phyloP scores from a whole-genome alignment of 2,113 vertebrate species.

The Varanus komodoensis region DNA sequence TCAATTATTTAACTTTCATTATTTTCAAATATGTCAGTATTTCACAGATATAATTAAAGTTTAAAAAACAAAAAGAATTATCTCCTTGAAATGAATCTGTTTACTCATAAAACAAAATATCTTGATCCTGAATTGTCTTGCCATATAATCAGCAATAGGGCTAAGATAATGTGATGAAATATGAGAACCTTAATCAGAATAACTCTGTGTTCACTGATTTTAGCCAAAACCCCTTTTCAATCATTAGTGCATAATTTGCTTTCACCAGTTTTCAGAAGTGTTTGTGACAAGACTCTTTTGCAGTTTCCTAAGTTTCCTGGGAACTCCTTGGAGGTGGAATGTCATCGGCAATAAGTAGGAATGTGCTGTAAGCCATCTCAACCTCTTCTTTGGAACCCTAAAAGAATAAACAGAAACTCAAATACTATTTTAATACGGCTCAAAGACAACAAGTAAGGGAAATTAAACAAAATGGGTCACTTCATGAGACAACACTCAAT shows the following conservation, averaged over 20 bases:
- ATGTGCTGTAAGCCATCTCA: conserved; percentile 75
- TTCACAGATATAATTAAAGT: background rate
- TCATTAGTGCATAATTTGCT: background rate
- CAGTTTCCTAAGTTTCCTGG: background rate
- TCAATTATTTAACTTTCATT: too few relatives aligned
- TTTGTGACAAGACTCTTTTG: fast-evolving
- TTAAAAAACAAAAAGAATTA: background rate
- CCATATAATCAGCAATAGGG: background rate
- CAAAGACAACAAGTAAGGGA: too few relatives aligned
- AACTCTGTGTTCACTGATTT: conserved; percentile 1
- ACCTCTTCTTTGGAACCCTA: conserved; percentile 82
- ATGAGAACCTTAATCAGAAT: background rate
- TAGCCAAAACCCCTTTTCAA: background rate
- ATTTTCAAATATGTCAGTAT: background rate
- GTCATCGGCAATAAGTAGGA: conserved; percentile 65
- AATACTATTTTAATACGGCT: background rate
- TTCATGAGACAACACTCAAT: background rate
- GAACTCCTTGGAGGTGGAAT: background rate
- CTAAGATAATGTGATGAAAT: background rate
- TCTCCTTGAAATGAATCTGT: background rate
- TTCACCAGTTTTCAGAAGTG: background rate
- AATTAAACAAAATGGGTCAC: background rate
- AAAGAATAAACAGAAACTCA: conserved; percentile 19
- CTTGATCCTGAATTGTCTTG: background rate
- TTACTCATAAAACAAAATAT: conserved; percentile 9